Base-by-base conservation (phyloP, 2,797 vertebrate species). In the Platalea minor region DNA sequence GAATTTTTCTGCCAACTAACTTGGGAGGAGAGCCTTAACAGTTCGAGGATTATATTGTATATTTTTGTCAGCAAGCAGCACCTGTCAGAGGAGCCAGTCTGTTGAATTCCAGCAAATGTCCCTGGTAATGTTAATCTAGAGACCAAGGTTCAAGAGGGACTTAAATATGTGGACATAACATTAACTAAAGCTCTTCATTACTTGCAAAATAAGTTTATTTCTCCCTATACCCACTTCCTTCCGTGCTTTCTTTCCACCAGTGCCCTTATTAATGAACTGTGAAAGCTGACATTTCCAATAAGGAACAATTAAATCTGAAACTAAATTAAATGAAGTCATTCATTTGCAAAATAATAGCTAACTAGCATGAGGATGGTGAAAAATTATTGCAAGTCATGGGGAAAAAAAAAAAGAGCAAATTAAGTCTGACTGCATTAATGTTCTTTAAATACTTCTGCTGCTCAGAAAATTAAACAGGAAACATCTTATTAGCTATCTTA, bases 321-420 rank as follows among this genome's bases (percentile, higher is more conserved):
- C 89, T 85, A 97, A 94, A 95, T 95, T 95, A 97, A 96, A 97
- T 96, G 94, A 97, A 97, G 95, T 82, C 51, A 69, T 95, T 97
- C 87, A 97, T 97, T 97, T 97, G 91, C 96, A 97, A 97, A 98
- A 97, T 97, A 98, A 97, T 95, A 95, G 89, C 84, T 93, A 97
- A 94, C 73, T 70, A 94, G 91, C 87, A 76, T 17, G 91, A 94
- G 88, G 93, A 94, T 88, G 73, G 92, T 91, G 85, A 76, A 89
- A 93, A 96, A 95, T 95, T 68, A 97, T 95, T 94, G 93, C 93
- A 88, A 96, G 92, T 94, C 89, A 73, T 82, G 82, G 65, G 56
- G 79, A 81, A 86, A 80, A 41, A n/a, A 53, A 91, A 68, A 59
- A 87, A 19, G 72, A 81, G 72, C 96, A 97, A 97, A 97, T 98